Evolutionary conservation across 2,888 invertebrate genomes (phyloP).

Genomic region (Mimas tiliae): DNA sequence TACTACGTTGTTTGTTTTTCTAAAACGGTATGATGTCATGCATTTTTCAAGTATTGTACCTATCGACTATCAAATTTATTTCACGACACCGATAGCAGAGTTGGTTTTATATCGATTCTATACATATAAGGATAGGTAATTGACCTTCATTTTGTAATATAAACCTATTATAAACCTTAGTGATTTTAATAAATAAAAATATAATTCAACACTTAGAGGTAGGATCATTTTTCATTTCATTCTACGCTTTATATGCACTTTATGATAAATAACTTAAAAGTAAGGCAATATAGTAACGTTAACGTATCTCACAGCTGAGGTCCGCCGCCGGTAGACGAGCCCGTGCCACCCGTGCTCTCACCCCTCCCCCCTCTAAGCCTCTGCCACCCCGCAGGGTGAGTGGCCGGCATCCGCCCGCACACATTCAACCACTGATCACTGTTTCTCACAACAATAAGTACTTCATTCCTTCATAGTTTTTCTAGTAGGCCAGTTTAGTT

Average conservation of each 20-base stretch:
- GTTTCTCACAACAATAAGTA: conserved; percentile 52
- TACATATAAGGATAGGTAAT: neutral
- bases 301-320: conserved; percentile 41
- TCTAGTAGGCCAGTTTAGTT: conserved; percentile 19
- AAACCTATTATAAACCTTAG: too few relatives aligned
- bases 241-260: neutral
- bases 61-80: neutral
- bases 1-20: conserved; percentile 2
- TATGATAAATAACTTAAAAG: conserved; percentile 6
- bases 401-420: conserved; percentile 55
- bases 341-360: conserved; percentile 30
- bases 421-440: conserved; percentile 48
- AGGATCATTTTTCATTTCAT: neutral
- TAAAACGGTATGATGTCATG: conserved; percentile 14
- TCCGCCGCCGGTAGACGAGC: conserved; percentile 36
- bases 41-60: neutral
- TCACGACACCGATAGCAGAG: neutral
- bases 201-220: neutral
- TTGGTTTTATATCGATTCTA: too few relatives aligned
- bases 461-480: conserved; percentile 40
- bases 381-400: conserved; percentile 53
- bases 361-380: conserved; percentile 35
- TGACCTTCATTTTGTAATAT: neutral
- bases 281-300: conserved; percentile 13
- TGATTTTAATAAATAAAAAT: too few relatives aligned